A percentile compares a stretch with the other conserved stretches of the same genome.
These are phyloP conservation scores for Drosophila hydei DNA, from an alignment of 1,140 invertebrate species.

Conservation along the genomic window DNA sequence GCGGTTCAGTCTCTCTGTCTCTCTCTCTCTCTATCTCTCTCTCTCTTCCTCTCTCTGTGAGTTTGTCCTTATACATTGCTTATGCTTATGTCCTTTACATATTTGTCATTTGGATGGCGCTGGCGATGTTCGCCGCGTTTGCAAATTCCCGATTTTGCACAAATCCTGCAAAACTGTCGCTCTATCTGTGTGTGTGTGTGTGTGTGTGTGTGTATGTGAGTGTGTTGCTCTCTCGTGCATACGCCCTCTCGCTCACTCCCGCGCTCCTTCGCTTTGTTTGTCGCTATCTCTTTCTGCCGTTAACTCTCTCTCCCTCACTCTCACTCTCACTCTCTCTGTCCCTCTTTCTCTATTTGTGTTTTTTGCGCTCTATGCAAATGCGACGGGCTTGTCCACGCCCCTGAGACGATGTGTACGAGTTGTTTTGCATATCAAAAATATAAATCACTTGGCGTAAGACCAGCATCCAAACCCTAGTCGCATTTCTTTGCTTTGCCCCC, in stretches of 20 bases:
- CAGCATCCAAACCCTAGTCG: slow-evolving; percentile 46
- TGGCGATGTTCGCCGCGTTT: slow-evolving; percentile 52
- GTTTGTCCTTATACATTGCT: slow-evolving; percentile 66
- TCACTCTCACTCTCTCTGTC: background rate
- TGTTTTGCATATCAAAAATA: slow-evolving; percentile 82
- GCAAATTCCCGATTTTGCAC: slow-evolving; percentile 75
- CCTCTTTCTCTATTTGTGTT: background rate
- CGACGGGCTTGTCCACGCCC: slow-evolving; percentile 65
- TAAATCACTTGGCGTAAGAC: slow-evolving; percentile 80
- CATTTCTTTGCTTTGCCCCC: background rate
- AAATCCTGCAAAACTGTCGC: slow-evolving; percentile 47
- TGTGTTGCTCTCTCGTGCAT: background rate
- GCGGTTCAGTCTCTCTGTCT: slow-evolving; percentile 7
- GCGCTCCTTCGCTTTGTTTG: slow-evolving; percentile 4
- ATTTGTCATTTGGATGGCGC: slow-evolving; percentile 72
- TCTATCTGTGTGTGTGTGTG: background rate
- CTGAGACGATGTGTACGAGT: slow-evolving; percentile 66
- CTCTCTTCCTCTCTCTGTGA: no score
- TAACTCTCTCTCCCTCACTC: background rate
- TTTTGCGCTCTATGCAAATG: slow-evolving; percentile 38
- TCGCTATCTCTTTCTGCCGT: background rate
- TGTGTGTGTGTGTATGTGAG: slow-evolving; percentile 1
- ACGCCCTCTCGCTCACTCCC: background rate
- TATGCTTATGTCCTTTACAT: slow-evolving; percentile 81
- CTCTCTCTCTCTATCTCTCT: slow-evolving; percentile 23